Evolutionary conservation across 35 echinoderm and acorn worm species (phyloP), one percentile per base, ranked within the genome.

Genomic region (Lytechinus pictus): DNA sequence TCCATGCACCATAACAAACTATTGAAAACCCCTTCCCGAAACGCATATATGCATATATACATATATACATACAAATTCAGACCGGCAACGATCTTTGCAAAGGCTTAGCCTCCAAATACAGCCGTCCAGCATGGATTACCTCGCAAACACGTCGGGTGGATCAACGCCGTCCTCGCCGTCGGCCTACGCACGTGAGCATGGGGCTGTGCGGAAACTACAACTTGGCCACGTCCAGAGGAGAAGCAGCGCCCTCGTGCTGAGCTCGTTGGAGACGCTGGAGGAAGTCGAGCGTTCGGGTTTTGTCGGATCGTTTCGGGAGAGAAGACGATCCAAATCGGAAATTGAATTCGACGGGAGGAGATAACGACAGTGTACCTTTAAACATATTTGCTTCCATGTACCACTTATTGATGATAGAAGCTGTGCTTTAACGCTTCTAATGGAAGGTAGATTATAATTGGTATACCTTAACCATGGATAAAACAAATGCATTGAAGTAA

Each of bases 41-140:
- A 52, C 88, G 52, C 88, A 90, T 54, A 44, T 54, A 90, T 54
- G 88, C 28, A 90, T 90, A 90, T 54, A 90, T 90, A 90, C 16
- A 44, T 53, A 89, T 53, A 24, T 11, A 89, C 24, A 89, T 54
- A 90, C n/a, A 90, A 57, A 54, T 57, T 10, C 21, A 93, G 92
- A 93, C 92, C 92, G 92, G 5, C 52, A 93, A 27, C 92, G 92
- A 55, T 93, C 92, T 3, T 53, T 93, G 55, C 92, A 57, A 55
- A 93, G 53, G 54, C 92, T 93, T 93, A 93, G 92, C 54, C 92
- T 93, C 54, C 92, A 93, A 57, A 54, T 93, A 33, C 92, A 93
- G 92, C 92, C 92, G 52, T 93, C 92, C 92, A n/a, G 5, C 55
- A 53, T 57, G 92, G 92, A 93, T 57, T 93, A 55, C 55, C 92